Percentiles rank a stretch among this genome's conserved stretches.
These are phyloP conservation scores for Eunapius fragilis DNA, from an alignment of 37 sponge, comb jelly and placozoan species.

Conservation along the genomic window DNA sequence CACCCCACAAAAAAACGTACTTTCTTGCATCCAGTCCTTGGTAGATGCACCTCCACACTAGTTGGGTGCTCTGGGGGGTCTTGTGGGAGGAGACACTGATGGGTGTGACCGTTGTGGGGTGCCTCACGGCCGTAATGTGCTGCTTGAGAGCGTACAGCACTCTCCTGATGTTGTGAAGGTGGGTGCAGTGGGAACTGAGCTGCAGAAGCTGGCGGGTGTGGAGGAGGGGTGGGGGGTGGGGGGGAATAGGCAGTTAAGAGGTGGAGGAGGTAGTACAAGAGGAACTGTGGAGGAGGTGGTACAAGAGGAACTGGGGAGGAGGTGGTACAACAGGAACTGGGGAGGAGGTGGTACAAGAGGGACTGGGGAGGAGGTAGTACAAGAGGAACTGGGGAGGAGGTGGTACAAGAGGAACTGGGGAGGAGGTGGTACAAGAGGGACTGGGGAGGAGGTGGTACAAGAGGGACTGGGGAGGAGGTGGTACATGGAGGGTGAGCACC, in stretches of 20 bases:
- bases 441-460: not conserved
- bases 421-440: not conserved
- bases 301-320: not conserved
- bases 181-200: slow-evolving; percentile 48
- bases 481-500: not conserved
- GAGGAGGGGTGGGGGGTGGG: too few species aligned
- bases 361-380: not conserved
- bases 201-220: slow-evolving; percentile 17
- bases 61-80: slow-evolving; percentile 41
- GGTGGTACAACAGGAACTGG: too few species aligned
- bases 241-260: too few species aligned
- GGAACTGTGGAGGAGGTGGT: not conserved
- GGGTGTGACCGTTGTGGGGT: slow-evolving; percentile 21
- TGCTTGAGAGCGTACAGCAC: slow-evolving; percentile 70
- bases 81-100: slow-evolving; percentile 43
- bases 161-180: slow-evolving; percentile 41
- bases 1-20: slow-evolving; percentile 22
- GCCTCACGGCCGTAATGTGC: slow-evolving; percentile 36
- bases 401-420: not conserved
- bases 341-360: too few species aligned
- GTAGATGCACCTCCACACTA: slow-evolving; percentile 77
- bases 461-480: not conserved
- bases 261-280: not conserved
- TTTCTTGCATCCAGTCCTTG: slow-evolving; percentile 72
- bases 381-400: not conserved